Conservation (phyloP, 2,888 invertebrate genomes). For the Drosophila paranaensis region DNA sequence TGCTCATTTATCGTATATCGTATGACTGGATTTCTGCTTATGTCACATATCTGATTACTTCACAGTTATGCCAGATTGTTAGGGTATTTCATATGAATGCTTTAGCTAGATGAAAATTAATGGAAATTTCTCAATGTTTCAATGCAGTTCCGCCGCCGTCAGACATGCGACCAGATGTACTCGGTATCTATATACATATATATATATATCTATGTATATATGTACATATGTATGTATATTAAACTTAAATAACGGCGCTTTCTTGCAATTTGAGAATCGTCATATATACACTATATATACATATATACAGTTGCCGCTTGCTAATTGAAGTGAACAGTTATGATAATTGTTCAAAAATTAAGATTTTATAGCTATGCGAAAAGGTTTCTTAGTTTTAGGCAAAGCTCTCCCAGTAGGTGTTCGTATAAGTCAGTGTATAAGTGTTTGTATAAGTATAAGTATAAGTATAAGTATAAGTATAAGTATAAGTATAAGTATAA, state of each 20-base stretch:
- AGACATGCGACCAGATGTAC: slow-evolving; percentile 6
- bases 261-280: slow-evolving; percentile 8
- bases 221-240: background rate
- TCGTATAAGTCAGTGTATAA: background rate
- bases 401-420: background rate
- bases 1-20: too few relatives aligned
- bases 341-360: background rate
- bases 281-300: background rate
- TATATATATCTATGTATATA: background rate
- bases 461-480: background rate
- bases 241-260: slow-evolving; percentile 7
- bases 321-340: slow-evolving; percentile 6
- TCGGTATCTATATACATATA: background rate
- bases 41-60: background rate
- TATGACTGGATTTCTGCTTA: background rate
- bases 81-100: slow-evolving; percentile 4
- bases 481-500: background rate
- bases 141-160: slow-evolving; percentile 10
- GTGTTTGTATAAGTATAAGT: background rate
- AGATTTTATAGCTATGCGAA: background rate
- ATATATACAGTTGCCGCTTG: background rate
- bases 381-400: background rate
- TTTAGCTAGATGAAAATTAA: slow-evolving; percentile 21
- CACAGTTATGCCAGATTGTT: background rate
- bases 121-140: slow-evolving; percentile 28